phyloP scores from a whole-genome alignment of 2,888 invertebrate genomes.

The Drosophila histrio region DNA sequence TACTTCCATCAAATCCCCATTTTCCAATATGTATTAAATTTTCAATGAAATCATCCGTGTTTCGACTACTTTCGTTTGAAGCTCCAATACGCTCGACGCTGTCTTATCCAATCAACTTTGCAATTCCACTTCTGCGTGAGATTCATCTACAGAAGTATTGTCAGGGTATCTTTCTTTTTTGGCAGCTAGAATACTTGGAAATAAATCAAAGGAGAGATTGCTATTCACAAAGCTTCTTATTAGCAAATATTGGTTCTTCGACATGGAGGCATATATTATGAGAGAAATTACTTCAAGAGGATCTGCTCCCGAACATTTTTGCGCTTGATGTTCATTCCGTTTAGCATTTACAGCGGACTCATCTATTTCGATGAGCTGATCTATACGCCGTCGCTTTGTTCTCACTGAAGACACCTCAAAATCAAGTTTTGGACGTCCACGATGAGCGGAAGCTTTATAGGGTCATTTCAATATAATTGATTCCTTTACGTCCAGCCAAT shows the following conservation, averaged over 20 bases:
- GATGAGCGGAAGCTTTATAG: too few species aligned
- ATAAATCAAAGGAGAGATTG: too few species aligned
- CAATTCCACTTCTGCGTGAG: too few species aligned
- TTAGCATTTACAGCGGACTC: constrained; percentile 5
- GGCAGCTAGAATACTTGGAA: too few species aligned
- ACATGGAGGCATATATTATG: neutral
- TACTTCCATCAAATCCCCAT: neutral
- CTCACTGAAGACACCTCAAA: neutral
- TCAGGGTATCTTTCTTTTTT: too few species aligned
- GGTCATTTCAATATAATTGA: neutral
- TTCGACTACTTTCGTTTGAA: too few species aligned
- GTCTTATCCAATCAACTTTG: neutral
- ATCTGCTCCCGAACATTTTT: constrained; percentile 1
- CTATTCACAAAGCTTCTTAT: neutral
- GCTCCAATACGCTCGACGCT: too few species aligned
- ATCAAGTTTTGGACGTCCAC: neutral
- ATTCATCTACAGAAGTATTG: too few species aligned
- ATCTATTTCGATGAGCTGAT: neutral
- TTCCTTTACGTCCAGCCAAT: neutral
- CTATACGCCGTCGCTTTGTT: constrained; percentile 8
- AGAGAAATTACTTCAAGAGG: neutral
- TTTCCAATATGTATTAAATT: neutral
- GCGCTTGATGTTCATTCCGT: neutral
- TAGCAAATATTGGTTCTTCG: neutral
- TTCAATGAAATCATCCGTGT: neutral